Evolutionary conservation across 2,888 invertebrate species (phyloP).

Genomic region (Drosophila neotestacea): DNA sequence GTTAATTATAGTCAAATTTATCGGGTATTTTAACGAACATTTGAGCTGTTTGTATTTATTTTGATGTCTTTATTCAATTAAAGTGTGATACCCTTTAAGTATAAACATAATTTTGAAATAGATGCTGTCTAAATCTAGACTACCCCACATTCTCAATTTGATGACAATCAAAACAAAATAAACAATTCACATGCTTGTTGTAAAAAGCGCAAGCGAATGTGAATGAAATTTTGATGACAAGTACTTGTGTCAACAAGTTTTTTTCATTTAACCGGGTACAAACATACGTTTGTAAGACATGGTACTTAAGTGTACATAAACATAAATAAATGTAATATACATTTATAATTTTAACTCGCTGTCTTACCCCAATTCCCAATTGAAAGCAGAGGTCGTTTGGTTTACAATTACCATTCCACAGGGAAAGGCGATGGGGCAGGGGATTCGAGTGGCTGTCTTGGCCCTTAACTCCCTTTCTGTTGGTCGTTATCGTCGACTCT

Average conservation of each 20-base stretch:
- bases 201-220: slow-evolving; percentile 24
- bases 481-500: slow-evolving; percentile 24
- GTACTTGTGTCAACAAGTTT: slow-evolving; percentile 22
- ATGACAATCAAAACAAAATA: slow-evolving; percentile 58
- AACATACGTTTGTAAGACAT: background rate
- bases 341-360: slow-evolving; percentile 1
- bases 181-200: slow-evolving; percentile 44
- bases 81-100: background rate
- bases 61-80: background rate
- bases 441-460: slow-evolving; percentile 4
- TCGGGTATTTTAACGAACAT: no score
- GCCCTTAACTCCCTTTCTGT: slow-evolving; percentile 12
- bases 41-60: background rate
- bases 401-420: slow-evolving; percentile 14
- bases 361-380: slow-evolving; percentile 19
- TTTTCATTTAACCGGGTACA: background rate
- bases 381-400: slow-evolving; percentile 5
- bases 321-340: slow-evolving; percentile 5
- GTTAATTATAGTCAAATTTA: no score
- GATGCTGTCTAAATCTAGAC: background rate
- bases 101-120: background rate
- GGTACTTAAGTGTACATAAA: slow-evolving; percentile 11
- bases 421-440: background rate
- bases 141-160: background rate
- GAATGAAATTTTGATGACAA: slow-evolving; percentile 27